A percentile compares a stretch with the other conserved stretches of the same genome.
phyloP scores from a whole-genome alignment of 2,113 vertebrate species.

The Pseudopipra pipra region DNA sequence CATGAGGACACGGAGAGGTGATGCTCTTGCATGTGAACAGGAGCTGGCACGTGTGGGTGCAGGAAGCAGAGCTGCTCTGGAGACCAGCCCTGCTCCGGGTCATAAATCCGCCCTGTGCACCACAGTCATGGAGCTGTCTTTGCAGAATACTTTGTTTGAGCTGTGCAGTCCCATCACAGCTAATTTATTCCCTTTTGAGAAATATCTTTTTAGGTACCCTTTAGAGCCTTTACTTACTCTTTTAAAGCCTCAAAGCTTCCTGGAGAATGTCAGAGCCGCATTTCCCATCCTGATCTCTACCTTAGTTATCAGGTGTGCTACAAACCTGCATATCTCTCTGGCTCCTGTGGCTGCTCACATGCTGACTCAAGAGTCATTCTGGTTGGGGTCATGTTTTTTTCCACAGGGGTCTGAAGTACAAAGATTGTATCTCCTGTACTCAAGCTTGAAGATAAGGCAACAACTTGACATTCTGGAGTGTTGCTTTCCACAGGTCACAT shows the following conservation, averaged over 20 bases:
- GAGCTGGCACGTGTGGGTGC: background rate
- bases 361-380: background rate
- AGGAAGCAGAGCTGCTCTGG: background rate
- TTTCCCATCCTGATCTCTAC: background rate
- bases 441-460: background rate
- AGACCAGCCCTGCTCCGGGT: background rate
- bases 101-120: background rate
- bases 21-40: background rate
- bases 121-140: background rate
- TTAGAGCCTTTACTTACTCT: background rate
- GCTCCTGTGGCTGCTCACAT: background rate
- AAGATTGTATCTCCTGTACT: background rate
- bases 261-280: background rate
- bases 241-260: background rate
- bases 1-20: background rate
- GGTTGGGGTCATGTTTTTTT: background rate
- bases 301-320: background rate
- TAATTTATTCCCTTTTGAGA: background rate
- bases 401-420: background rate
- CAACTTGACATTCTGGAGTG: background rate
- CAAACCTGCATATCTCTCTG: accelerated
- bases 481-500: background rate
- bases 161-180: background rate
- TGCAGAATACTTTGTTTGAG: background rate
- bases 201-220: background rate